Evolutionary conservation across 2,888 invertebrate genomes (phyloP).

Genomic region (Ptychoptera albimana): DNA sequence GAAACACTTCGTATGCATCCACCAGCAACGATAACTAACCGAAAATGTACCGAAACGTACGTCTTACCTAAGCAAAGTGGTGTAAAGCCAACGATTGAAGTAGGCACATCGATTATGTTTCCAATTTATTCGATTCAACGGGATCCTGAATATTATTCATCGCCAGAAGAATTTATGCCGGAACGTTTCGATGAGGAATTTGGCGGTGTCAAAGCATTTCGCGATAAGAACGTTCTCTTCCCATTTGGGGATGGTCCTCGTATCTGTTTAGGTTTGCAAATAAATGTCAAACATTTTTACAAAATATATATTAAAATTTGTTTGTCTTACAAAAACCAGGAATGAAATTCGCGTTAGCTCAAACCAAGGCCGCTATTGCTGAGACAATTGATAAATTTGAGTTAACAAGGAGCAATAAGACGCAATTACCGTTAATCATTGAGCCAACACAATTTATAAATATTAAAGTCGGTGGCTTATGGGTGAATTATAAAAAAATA

Average conservation of each 20-base stretch:
- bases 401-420: background rate
- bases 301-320: too few species aligned
- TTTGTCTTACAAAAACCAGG: background rate
- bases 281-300: too few species aligned
- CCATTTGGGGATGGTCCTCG: conserved; percentile 7
- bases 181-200: conserved; percentile 7
- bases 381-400: conserved; percentile 3
- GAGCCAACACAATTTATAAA: conserved; percentile 1
- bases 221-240: conserved; percentile 5
- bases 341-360: background rate
- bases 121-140: conserved; percentile 1
- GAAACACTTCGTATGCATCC: conserved; percentile 1
- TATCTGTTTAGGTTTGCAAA: conserved; percentile 1
- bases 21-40: background rate
- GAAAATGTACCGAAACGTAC: background rate
- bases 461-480: conserved; percentile 2
- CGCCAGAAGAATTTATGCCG: conserved; percentile 5
- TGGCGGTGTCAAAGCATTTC: conserved; percentile 7
- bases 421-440: background rate
- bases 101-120: background rate
- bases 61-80: background rate
- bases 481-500: conserved; percentile 2
- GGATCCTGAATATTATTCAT: background rate
- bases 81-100: background rate
- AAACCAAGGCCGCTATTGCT: conserved; percentile 4